Percentiles rank a stretch among this genome's conserved stretches.
Evolutionary conservation across 1,140 invertebrate genomes (phyloP).

Genomic region (Halictus rubicundus): DNA sequence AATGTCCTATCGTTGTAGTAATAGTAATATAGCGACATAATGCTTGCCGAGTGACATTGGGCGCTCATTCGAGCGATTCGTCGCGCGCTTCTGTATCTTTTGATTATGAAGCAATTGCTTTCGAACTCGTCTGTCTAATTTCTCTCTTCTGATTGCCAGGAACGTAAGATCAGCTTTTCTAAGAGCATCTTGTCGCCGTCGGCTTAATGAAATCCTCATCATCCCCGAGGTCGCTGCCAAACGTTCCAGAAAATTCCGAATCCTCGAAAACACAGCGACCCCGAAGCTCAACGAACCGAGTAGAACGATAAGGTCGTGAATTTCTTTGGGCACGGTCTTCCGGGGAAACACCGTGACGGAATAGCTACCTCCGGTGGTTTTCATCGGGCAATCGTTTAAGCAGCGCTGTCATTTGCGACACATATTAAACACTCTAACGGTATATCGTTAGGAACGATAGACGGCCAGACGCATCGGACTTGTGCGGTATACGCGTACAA

Average conservation of each 20-base stretch:
- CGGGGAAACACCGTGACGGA: conserved; percentile 12
- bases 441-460: conserved; percentile 5
- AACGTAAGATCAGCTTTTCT: too few relatives aligned
- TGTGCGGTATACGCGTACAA: not conserved
- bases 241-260: not conserved
- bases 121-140: too few relatives aligned
- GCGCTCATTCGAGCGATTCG: too few relatives aligned
- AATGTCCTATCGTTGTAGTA: too few relatives aligned
- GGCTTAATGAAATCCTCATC: not conserved
- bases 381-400: conserved; percentile 2
- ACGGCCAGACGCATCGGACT: not conserved
- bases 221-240: too few relatives aligned
- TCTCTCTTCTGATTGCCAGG: too few relatives aligned
- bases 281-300: not conserved
- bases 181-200: too few relatives aligned
- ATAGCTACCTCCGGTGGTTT: not conserved
- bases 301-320: not conserved
- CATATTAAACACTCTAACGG: conserved; percentile 25
- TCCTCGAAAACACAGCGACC: not conserved
- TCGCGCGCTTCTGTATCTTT: too few relatives aligned
- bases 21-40: too few relatives aligned
- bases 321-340: not conserved
- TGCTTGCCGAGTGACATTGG: too few relatives aligned
- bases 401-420: not conserved
- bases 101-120: too few relatives aligned